A percentile compares a stretch with the other conserved stretches of the same genome.
Conservation (phyloP, 2,113 vertebrate species). For the Mesoclemmys tuberculata region DNA sequence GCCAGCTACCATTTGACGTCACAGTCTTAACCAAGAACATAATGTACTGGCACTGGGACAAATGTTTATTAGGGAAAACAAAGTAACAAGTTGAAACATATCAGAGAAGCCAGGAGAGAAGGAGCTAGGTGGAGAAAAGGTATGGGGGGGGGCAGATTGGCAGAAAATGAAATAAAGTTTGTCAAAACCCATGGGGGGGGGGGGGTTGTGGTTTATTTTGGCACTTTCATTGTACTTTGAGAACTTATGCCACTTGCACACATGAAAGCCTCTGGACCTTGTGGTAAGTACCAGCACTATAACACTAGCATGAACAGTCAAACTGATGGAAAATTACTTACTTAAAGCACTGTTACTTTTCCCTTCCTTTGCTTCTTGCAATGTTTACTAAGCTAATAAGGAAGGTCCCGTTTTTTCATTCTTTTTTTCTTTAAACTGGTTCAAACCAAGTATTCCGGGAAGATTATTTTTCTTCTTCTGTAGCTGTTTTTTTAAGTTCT, state of each 20-base stretch:
- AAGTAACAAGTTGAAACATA: conserved; percentile 53
- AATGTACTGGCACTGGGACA: conserved; percentile 79
- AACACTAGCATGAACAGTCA: background rate
- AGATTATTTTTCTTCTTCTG: background rate
- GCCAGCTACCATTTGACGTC: conserved; percentile 83
- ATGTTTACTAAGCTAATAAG: background rate
- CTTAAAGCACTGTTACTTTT: background rate
- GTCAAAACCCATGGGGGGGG: background rate
- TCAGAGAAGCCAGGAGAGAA: background rate
- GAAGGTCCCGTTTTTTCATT: background rate
- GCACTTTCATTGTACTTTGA: background rate
- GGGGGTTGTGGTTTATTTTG: background rate
- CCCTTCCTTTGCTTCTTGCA: background rate
- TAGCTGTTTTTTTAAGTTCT: background rate
- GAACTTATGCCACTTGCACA: background rate
- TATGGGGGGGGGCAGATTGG: background rate
- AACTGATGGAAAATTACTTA: background rate
- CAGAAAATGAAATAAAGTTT: background rate
- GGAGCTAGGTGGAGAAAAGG: background rate
- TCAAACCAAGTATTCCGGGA: background rate
- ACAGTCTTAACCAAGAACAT: conserved; percentile 79
- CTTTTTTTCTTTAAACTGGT: background rate
- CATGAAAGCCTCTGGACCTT: background rate
- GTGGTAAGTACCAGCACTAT: background rate
- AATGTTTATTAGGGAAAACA: conserved; percentile 44